Evolutionary conservation across 2,888 invertebrate species (phyloP).

Genomic region (Synergus japonicus): DNA sequence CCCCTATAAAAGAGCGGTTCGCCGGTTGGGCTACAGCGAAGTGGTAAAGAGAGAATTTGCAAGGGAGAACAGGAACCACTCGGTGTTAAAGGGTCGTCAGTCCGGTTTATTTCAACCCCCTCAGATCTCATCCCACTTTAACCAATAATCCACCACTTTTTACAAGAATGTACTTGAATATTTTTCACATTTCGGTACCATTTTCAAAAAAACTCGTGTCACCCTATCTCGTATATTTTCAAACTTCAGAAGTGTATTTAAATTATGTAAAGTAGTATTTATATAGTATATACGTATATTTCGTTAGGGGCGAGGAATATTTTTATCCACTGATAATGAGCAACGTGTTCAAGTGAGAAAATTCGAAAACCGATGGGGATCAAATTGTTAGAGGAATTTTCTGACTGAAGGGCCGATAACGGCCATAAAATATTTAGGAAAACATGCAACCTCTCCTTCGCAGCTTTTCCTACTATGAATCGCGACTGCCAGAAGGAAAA

Average conservation of each 20-base stretch:
- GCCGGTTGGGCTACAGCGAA: constrained; percentile 66
- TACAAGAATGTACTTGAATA: neutral
- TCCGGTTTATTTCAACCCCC: constrained; percentile 47
- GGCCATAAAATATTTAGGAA: constrained; percentile 66
- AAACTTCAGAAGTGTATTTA: neutral
- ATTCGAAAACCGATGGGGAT: constrained; percentile 52
- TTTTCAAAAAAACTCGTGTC: neutral
- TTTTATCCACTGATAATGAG: constrained; percentile 14
- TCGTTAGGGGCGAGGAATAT: constrained; percentile 23
- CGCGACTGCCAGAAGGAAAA: constrained; percentile 40
- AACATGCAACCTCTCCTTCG: constrained; percentile 56
- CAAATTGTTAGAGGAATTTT: constrained; percentile 61
- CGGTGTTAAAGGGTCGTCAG: constrained; percentile 69
- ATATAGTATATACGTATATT: neutral
- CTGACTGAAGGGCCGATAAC: constrained; percentile 64
- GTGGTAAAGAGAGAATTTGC: constrained; percentile 75
- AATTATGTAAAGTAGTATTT: neutral
- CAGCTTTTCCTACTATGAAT: constrained; percentile 13
- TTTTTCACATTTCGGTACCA: neutral
- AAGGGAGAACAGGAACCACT: constrained; percentile 70
- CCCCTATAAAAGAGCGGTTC: constrained; percentile 69
- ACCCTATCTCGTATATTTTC: neutral
- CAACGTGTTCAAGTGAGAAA: constrained; percentile 32
- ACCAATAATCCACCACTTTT: constrained; percentile 1
- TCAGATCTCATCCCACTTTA: neutral